phyloP scores from a whole-genome alignment of 1,140 invertebrate species.

The Melanaphis sacchari region DNA sequence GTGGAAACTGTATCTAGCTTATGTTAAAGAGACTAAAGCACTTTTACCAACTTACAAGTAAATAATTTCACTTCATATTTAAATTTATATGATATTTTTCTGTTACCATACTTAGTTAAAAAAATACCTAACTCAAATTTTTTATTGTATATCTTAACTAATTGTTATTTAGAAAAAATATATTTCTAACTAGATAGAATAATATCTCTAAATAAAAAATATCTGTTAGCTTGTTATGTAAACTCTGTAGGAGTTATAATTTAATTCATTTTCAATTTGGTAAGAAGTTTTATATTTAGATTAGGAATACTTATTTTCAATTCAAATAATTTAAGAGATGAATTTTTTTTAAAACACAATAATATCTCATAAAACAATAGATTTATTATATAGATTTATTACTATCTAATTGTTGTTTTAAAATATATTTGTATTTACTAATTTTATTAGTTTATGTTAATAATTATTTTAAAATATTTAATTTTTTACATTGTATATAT shows the following conservation, averaged over 20 bases:
- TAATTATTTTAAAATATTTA: not conserved
- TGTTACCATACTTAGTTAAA: not conserved
- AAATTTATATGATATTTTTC: not conserved
- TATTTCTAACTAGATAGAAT: too few relatives aligned
- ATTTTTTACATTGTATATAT: not conserved
- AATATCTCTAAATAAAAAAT: not conserved
- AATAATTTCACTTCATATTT: slow-evolving; percentile 58
- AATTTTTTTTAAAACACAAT: not conserved
- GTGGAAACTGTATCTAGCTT: slow-evolving; percentile 97
- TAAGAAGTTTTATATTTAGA: not conserved
- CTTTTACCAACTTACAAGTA: slow-evolving; percentile 93
- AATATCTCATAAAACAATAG: not conserved
- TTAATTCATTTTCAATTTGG: too few relatives aligned
- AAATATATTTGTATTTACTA: not conserved
- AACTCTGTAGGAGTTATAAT: not conserved
- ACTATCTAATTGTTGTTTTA: not conserved
- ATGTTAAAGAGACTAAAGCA: slow-evolving; percentile 97
- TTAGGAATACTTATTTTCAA: not conserved
- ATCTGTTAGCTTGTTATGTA: not conserved
- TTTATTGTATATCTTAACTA: not conserved
- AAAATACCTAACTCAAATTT: not conserved
- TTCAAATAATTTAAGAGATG: too few relatives aligned
- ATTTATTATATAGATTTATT: not conserved
- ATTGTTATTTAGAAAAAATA: not conserved
- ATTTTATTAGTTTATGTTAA: not conserved